These are phyloP conservation scores for Ferrisia virgata DNA, from an alignment of 2,888 invertebrate species.

Conservation along the genomic window DNA sequence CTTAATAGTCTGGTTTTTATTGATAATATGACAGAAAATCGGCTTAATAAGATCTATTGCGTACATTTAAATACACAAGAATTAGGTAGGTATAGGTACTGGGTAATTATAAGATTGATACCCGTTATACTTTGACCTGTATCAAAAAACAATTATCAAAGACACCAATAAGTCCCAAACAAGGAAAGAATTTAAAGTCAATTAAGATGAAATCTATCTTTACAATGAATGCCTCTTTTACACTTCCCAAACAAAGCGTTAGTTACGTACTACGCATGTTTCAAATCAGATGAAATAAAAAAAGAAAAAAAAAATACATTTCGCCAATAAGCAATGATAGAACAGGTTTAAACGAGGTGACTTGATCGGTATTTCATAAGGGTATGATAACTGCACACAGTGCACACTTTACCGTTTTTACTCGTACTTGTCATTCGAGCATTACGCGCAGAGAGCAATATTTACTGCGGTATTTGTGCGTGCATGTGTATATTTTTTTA, in stretches of 20 bases:
- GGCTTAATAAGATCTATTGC: too few relatives aligned
- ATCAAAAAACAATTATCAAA: neutral
- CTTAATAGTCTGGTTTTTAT: too few relatives aligned
- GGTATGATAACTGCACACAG: neutral
- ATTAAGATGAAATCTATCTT: neutral
- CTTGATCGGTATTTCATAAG: neutral
- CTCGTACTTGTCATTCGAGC: constrained; percentile 21
- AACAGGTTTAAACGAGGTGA: neutral
- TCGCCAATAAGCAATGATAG: neutral
- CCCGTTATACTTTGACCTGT: too few relatives aligned
- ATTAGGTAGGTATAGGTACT: neutral
- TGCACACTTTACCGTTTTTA: constrained; percentile 26
- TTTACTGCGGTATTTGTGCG: neutral
- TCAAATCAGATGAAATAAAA: neutral
- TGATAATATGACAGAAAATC: too few relatives aligned
- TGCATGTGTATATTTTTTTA: too few relatives aligned
- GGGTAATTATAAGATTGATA: neutral
- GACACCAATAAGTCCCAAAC: neutral
- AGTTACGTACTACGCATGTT: neutral
- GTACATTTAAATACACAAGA: neutral
- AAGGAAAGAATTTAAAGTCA: neutral
- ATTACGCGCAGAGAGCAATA: neutral
- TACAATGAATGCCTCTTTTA: neutral
- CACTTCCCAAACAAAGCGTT: too few relatives aligned
- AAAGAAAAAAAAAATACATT: too few relatives aligned